Conservation (phyloP, 2,113 vertebrate genomes). For the Microtus ochrogaster region DNA sequence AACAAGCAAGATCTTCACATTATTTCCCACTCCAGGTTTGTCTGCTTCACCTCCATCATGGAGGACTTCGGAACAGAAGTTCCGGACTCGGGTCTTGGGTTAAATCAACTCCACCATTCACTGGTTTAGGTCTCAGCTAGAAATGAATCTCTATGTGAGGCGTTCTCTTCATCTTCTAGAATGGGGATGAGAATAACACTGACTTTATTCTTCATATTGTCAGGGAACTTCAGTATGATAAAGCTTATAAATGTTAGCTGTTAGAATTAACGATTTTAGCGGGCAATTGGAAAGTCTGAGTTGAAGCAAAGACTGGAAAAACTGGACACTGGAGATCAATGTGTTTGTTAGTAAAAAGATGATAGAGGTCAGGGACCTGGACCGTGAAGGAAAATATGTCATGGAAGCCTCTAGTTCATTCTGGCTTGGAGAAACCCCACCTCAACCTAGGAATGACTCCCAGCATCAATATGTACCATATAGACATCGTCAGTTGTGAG, state of each 20-base stretch:
- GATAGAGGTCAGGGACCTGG: neutral
- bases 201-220: neutral
- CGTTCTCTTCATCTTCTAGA: constrained; percentile 57
- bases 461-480: neutral
- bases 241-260: constrained; percentile 15
- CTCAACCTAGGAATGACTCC: neutral
- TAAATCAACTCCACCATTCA: constrained; percentile 23
- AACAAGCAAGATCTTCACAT: constrained; percentile 59
- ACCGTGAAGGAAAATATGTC: neutral
- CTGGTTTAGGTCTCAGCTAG: constrained; percentile 5
- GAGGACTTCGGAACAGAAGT: constrained; percentile 8
- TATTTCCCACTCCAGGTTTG: neutral
- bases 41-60: neutral
- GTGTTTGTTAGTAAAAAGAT: constrained; percentile 8
- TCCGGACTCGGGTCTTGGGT: constrained; percentile 31
- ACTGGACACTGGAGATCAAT: neutral
- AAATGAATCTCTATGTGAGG: constrained; percentile 42
- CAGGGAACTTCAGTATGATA: neutral
- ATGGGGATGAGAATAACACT: neutral
- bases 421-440: neutral
- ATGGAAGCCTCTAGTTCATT: neutral
- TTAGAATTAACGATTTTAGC: constrained; percentile 18
- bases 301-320: constrained; percentile 49
- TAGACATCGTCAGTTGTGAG: neutral
- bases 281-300: neutral